Base-by-base conservation (phyloP, 1,140 invertebrate species). In the Polyergus mexicanus region DNA sequence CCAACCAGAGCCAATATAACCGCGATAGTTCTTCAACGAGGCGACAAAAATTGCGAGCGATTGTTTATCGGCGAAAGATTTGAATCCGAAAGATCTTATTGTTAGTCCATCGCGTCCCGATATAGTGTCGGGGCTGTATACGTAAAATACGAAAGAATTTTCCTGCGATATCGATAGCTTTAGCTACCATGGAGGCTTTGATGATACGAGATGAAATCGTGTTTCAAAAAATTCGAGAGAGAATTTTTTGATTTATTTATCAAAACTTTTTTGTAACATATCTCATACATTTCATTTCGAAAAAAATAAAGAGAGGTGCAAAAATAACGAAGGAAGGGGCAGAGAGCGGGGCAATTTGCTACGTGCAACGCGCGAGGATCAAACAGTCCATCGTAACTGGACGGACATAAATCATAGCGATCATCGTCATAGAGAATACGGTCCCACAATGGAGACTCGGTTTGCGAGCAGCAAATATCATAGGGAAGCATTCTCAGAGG, bases 401-500 rank as follows among this genome's bases (percentile, higher is more conserved):
- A 22, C 6, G 16, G 25, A 16, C 19, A 58, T 81, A 38, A 80
- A 69, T 81, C 22, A 68, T 54, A 32, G 11, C 47, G 47, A 51
- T 51, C 47, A 71, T 32, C 68, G 41, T 72, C 7, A 22, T 11
- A 32, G 63, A 25, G 25, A 41, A 72, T 72, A 81, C 35, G 41
- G 13, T 25, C 25, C 44, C 63, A n/a, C 44, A 68, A 38, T 68
- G 11, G 71, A 51, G 32, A 56, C 16, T 68, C 63, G 76, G 76
- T 80, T 69, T 80, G 76, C 78, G n/a, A 44, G 11, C 25, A 25
- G 68, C 78, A 81, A 81, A 81, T 81, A 81, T 47, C 78, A 68
- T 32, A 78, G 62, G 10, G 28, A 13, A 16, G 32, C 76, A 69
- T 80, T 25, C 76, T 68, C 76, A 41, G 32, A 11, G 76, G 58